These are phyloP conservation scores for Agrochola lota DNA, from an alignment of 2,888 invertebrate species.

Conservation along the genomic window DNA sequence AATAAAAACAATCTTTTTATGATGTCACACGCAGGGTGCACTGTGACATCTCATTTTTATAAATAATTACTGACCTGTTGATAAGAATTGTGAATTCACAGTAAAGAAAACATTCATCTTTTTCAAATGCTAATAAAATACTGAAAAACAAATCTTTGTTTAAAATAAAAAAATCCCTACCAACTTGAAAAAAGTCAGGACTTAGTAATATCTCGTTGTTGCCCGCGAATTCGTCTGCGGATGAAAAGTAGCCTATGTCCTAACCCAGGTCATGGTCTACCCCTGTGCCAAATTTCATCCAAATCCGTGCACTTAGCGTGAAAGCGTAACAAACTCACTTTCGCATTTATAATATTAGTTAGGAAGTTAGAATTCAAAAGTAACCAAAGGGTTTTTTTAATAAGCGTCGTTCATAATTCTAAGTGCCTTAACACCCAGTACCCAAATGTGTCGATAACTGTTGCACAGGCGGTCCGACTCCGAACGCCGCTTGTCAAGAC, in stretches of 20 bases:
- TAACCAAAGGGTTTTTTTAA: constrained; percentile 37
- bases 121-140: neutral
- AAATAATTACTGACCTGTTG: constrained; percentile 46
- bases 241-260: too few relatives aligned
- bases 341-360: too few relatives aligned
- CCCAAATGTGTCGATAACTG: constrained; percentile 21
- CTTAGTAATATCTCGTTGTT: neutral
- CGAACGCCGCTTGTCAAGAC: constrained; percentile 43
- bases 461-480: constrained; percentile 22
- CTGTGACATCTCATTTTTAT: constrained; percentile 32
- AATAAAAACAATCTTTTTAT: constrained; percentile 34
- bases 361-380: constrained; percentile 19
- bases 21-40: constrained; percentile 45
- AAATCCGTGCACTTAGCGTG: too few relatives aligned
- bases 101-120: neutral
- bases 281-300: too few relatives aligned
- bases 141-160: neutral
- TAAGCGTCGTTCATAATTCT: constrained; percentile 28
- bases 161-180: neutral
- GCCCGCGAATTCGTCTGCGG: too few relatives aligned
- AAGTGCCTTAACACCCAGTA: constrained; percentile 8
- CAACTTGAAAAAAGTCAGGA: neutral
- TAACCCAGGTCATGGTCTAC: too few relatives aligned
- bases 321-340: too few relatives aligned
- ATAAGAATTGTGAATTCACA: constrained; percentile 32